A percentile compares a stretch with the other conserved stretches of the same genome.
These are phyloP conservation scores for Sorex maritimensis DNA, from an alignment of 2,797 vertebrate species.

Conservation along the genomic window DNA sequence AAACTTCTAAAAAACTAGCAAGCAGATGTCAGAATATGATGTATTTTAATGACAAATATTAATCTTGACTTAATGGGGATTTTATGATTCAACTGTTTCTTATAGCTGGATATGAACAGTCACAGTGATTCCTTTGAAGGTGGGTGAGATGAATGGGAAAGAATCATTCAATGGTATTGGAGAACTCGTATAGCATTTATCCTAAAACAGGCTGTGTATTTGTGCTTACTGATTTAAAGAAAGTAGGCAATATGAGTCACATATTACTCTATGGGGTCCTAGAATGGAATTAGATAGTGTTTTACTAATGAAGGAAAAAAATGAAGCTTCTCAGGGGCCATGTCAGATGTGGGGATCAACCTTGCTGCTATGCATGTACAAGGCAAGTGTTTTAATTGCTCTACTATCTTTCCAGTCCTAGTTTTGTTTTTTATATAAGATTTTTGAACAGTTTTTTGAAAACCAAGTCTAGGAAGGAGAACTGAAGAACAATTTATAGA, in stretches of 20 bases:
- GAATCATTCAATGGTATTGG: too few species aligned
- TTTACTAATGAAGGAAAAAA: not conserved
- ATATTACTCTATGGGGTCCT: slow-evolving; percentile 90
- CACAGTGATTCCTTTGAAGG: slow-evolving; percentile 84
- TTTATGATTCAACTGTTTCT: slow-evolving; percentile 97
- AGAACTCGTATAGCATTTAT: slow-evolving; percentile 94
- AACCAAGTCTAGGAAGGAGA: slow-evolving; percentile 91
- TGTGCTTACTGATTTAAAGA: slow-evolving; percentile 93
- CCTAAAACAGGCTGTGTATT: slow-evolving; percentile 96
- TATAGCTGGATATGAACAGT: slow-evolving; percentile 95
- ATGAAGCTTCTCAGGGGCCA: not conserved
- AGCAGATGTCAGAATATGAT: slow-evolving; percentile 68
- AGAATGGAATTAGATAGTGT: not conserved
- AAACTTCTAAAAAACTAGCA: slow-evolving; percentile 78
- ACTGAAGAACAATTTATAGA: slow-evolving; percentile 91
- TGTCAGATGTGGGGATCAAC: too few species aligned
- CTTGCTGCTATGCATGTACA: too few species aligned
- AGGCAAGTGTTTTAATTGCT: too few species aligned
- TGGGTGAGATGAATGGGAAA: too few species aligned
- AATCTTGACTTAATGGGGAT: slow-evolving; percentile 91
- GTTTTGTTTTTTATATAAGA: slow-evolving; percentile 94
- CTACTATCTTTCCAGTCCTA: slow-evolving; percentile 86
- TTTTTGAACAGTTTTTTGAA: slow-evolving; percentile 95
- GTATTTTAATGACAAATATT: slow-evolving; percentile 86
- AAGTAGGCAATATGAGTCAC: slow-evolving; percentile 94